Evolutionary conservation across 2,113 vertebrate genomes (phyloP).

Genomic region (Odontesthes bonariensis): DNA sequence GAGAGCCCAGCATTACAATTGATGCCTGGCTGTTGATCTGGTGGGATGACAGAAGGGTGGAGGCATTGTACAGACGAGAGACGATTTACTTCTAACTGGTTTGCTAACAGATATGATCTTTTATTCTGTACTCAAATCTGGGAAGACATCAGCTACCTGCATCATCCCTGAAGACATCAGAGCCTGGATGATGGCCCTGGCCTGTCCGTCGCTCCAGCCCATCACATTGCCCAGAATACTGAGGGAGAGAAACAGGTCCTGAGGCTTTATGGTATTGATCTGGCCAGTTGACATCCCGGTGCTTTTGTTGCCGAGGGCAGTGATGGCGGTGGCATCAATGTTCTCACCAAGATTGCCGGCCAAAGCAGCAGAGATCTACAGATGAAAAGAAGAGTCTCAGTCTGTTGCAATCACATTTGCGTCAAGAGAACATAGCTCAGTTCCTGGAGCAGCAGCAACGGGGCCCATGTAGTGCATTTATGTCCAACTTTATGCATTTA

Average conservation of each 20-base stretch:
- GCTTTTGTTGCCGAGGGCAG: conserved; percentile 64
- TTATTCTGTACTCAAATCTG: too few species aligned
- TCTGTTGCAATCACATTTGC: background rate
- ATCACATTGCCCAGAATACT: conserved; percentile 38
- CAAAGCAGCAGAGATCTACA: conserved; percentile 75
- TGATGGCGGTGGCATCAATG: conserved; percentile 33
- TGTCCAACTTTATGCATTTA: too few species aligned
- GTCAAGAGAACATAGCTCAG: background rate
- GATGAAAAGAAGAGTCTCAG: background rate
- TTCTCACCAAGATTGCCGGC: conserved; percentile 48
- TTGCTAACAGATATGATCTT: background rate
- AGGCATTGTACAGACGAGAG: background rate
- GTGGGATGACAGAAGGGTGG: background rate
- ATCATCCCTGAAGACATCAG: conserved; percentile 56
- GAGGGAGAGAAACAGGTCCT: conserved; percentile 31
- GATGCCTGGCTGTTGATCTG: conserved; percentile 52
- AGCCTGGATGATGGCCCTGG: conserved; percentile 56
- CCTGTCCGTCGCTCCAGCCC: conserved; percentile 77
- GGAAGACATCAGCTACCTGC: conserved; percentile 57
- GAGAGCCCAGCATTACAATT: conserved; percentile 68
- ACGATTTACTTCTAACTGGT: background rate
- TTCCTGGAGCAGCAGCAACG: too few species aligned
- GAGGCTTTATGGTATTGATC: conserved; percentile 24
- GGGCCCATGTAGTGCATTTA: too few species aligned
- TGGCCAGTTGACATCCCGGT: conserved; percentile 62